phyloP scores from a whole-genome alignment of 2,888 invertebrate species.

The Apodemia duryi region DNA sequence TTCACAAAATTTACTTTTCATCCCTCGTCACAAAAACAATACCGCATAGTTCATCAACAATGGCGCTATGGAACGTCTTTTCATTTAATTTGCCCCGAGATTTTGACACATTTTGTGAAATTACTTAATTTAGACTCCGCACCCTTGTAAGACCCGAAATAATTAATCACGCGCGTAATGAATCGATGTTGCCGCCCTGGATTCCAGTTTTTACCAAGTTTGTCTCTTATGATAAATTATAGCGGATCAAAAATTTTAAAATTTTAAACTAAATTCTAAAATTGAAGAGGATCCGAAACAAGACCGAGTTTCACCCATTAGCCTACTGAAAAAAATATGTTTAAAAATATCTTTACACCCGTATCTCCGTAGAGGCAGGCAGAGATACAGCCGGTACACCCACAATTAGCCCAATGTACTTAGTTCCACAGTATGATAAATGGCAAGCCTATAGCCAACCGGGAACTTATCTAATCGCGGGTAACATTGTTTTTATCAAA shows the following conservation, averaged over 20 bases:
- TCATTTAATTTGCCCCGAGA: constrained; percentile 15
- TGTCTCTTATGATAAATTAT: not conserved
- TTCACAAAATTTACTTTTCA: not conserved
- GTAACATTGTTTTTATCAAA: too few species aligned
- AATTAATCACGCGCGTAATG: constrained; percentile 15
- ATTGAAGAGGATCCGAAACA: too few species aligned
- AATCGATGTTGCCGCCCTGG: constrained; percentile 8
- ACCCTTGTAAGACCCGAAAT: constrained; percentile 13
- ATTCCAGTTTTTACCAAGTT: constrained; percentile 4
- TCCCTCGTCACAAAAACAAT: constrained; percentile 14
- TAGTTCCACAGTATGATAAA: too few species aligned
- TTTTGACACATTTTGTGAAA: constrained; percentile 17
- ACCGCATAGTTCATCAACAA: constrained; percentile 4
- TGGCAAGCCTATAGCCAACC: too few species aligned
- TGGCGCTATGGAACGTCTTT: constrained; percentile 6
- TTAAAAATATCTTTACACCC: too few species aligned
- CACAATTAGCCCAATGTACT: too few species aligned
- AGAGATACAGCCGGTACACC: too few species aligned
- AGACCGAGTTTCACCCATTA: too few species aligned
- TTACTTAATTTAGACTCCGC: constrained; percentile 17
- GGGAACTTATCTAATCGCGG: too few species aligned
- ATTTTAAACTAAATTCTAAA: not conserved
- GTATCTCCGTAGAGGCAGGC: too few species aligned
- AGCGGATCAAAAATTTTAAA: not conserved
- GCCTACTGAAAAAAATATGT: too few species aligned